phyloP scores from a whole-genome alignment of 2,113 vertebrate genomes.

The Stegastes partitus region DNA sequence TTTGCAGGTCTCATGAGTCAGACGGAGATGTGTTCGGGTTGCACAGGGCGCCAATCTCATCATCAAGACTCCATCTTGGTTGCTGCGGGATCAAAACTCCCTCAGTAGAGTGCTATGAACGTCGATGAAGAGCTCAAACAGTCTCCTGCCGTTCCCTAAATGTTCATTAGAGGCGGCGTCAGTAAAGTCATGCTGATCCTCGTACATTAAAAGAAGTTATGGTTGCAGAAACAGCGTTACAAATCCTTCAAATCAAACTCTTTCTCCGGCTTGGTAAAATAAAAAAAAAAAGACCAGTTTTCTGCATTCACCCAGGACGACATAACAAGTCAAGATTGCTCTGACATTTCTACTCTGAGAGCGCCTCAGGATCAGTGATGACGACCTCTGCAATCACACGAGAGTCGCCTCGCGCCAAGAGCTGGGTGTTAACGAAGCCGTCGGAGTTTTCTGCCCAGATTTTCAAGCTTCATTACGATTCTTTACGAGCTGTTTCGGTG shows the following conservation, averaged over 20 bases:
- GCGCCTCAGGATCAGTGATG: too few species aligned
- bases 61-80: background rate
- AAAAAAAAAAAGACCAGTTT: too few species aligned
- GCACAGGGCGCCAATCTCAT: background rate
- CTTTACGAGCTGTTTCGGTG: background rate
- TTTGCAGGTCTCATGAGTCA: background rate
- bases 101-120: background rate
- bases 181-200: too few species aligned
- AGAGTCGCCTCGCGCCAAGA: constrained; percentile 1
- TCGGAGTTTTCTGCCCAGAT: background rate
- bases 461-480: background rate
- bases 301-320: background rate
- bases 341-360: background rate
- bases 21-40: background rate
- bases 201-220: too few species aligned
- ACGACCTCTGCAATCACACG: background rate
- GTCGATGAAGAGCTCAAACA: constrained; percentile 1
- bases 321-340: background rate
- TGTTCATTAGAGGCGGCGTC: background rate
- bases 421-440: background rate
- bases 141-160: background rate
- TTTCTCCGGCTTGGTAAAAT: background rate
- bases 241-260: background rate
- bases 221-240: background rate
- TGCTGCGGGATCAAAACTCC: background rate